Evolutionary conservation across 2,888 invertebrate species (phyloP).

Genomic region (Phrixothrix hirtus): DNA sequence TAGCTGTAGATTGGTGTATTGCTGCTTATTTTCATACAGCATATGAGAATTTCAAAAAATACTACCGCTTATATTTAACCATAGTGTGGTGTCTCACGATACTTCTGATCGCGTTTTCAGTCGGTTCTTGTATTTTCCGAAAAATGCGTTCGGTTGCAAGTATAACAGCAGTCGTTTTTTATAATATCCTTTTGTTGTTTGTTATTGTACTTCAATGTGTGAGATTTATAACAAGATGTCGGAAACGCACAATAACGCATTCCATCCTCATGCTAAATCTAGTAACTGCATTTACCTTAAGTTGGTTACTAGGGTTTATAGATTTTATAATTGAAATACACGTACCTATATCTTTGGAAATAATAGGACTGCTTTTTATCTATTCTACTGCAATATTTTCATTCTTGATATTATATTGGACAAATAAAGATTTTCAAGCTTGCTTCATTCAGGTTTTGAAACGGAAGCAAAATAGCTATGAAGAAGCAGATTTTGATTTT

Average conservation of each 20-base stretch:
- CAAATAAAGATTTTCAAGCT: conserved; percentile 5
- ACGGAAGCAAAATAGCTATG: neutral
- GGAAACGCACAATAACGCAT: neutral
- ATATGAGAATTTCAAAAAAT: conserved; percentile 1
- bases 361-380: too few species aligned
- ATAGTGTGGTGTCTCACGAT: too few species aligned
- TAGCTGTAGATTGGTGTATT: conserved; percentile 6
- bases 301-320: conserved; percentile 5
- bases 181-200: neutral
- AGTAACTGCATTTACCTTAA: neutral
- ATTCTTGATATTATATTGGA: conserved; percentile 1
- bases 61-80: neutral
- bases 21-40: conserved; percentile 1
- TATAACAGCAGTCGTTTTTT: neutral
- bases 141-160: neutral
- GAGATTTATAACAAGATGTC: conserved; percentile 4
- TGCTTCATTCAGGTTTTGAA: conserved; percentile 1
- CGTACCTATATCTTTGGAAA: neutral
- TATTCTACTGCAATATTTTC: neutral
- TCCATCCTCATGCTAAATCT: conserved; percentile 8
- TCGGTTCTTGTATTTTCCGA: neutral
- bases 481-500: conserved; percentile 12
- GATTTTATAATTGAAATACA: neutral
- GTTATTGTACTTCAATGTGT: conserved; percentile 6
- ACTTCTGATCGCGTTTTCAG: too few species aligned